These are phyloP conservation scores for Sciurus carolinensis DNA, from an alignment of 2,797 vertebrate species.

Conservation along the genomic window DNA sequence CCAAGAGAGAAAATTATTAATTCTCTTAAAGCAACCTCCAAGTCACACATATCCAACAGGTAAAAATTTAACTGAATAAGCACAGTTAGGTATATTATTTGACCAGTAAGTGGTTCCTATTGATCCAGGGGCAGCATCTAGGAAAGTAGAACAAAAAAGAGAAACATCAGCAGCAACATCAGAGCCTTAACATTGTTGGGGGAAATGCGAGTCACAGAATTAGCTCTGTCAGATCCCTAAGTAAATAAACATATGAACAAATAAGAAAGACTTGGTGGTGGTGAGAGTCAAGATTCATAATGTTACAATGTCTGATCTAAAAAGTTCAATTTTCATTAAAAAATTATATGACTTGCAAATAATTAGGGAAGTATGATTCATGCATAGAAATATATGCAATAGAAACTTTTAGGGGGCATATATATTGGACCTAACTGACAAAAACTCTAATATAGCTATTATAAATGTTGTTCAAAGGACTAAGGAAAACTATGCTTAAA, in stretches of 20 bases:
- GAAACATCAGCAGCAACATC: not conserved
- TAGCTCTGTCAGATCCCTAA: not conserved
- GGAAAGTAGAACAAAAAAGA: not conserved
- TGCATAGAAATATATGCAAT: not conserved
- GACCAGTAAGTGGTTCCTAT: not conserved
- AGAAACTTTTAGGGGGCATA: not conserved
- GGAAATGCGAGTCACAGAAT: not conserved
- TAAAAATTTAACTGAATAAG: not conserved
- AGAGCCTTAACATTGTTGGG: not conserved
- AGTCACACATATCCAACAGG: not conserved
- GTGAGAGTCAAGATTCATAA: not conserved
- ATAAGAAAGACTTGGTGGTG: not conserved
- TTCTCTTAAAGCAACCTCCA: not conserved
- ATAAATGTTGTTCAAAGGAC: conserved; percentile 25
- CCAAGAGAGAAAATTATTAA: not conserved
- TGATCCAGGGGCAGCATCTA: not conserved
- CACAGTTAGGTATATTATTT: not conserved
- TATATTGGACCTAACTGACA: not conserved
- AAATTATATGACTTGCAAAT: not conserved
- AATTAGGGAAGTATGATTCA: not conserved
- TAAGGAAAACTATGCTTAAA: not conserved
- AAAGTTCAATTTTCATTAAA: conserved; percentile 29
- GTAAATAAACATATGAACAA: not conserved
- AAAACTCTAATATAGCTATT: not conserved
- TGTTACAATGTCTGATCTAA: not conserved